A percentile compares a stretch with the other conserved stretches of the same genome.
Conservation (phyloP, 2,113 vertebrate species). For the Carlito syrichta region DNA sequence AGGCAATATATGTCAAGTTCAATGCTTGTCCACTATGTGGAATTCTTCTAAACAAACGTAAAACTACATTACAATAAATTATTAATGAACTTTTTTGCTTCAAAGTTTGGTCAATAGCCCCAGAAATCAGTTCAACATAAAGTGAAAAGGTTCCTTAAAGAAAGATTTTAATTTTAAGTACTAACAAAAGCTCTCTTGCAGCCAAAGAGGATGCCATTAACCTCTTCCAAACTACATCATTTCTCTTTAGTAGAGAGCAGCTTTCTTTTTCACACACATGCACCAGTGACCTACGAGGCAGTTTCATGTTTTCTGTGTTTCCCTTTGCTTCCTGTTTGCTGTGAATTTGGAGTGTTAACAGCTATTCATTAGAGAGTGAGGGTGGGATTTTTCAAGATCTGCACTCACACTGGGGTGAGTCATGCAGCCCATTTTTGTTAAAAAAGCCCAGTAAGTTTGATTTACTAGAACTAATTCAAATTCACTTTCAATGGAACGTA, state of each 20-base stretch:
- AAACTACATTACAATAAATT: neutral
- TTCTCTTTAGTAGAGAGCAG: neutral
- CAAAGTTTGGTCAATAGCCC: neutral
- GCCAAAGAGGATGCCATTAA: neutral
- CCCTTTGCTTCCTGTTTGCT: neutral
- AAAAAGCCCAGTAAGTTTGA: neutral
- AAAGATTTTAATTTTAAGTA: neutral
- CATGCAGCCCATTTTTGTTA: neutral
- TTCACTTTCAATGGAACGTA: neutral
- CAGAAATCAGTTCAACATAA: neutral
- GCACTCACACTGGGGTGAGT: neutral
- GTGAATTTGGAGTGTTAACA: neutral
- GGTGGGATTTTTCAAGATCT: neutral
- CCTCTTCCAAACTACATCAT: neutral
- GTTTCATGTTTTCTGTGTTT: neutral
- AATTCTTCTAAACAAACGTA: neutral
- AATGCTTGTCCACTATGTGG: neutral
- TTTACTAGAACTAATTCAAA: neutral
- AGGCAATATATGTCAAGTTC: neutral
- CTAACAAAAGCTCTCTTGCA: neutral
- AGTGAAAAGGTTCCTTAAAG: neutral
- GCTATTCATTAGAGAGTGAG: neutral
- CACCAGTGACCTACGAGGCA: neutral
- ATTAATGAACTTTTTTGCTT: neutral
- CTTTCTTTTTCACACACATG: neutral